Conservation (phyloP, 2,888 invertebrate genomes). For the Lagria hirta region DNA sequence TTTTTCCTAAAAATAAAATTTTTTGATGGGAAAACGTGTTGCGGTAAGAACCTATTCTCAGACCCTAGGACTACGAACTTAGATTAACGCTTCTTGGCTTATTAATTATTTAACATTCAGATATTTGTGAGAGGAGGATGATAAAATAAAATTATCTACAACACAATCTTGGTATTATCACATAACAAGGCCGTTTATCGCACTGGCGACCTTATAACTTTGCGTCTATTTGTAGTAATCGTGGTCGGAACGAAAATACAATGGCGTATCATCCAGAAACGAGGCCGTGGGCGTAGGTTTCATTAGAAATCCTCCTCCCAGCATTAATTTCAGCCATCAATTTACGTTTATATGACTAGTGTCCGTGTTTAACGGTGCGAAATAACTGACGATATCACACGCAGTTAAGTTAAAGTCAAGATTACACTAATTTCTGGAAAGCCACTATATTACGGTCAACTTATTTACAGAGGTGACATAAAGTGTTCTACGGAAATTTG, state of each 20-base stretch:
- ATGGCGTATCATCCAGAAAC: constrained; percentile 25
- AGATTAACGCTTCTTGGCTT: no score
- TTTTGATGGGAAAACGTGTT: no score
- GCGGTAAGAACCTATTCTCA: no score
- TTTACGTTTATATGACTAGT: constrained; percentile 45
- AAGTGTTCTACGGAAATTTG: no score
- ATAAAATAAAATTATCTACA: constrained; percentile 13
- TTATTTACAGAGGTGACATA: constrained; percentile 18
- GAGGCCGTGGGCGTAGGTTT: constrained; percentile 32
- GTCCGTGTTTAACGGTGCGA: constrained; percentile 43
- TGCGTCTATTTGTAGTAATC: constrained; percentile 26
- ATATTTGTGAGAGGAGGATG: no score
- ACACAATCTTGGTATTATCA: constrained; percentile 19
- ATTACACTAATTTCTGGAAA: constrained; percentile 24
- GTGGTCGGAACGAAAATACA: constrained; percentile 24
- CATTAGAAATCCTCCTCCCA: constrained; percentile 33
- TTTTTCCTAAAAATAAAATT: no score
- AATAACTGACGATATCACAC: constrained; percentile 44
- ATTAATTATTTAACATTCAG: no score
- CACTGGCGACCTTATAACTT: constrained; percentile 23
- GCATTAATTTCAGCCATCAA: constrained; percentile 43
- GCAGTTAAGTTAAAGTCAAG: constrained; percentile 38
- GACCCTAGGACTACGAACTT: no score
- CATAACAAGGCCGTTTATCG: constrained; percentile 20
- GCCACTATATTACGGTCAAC: constrained; percentile 21